A percentile compares a stretch with the other conserved stretches of the same genome.
Conservation (phyloP, 2,888 invertebrate species). For the Pecten maximus region DNA sequence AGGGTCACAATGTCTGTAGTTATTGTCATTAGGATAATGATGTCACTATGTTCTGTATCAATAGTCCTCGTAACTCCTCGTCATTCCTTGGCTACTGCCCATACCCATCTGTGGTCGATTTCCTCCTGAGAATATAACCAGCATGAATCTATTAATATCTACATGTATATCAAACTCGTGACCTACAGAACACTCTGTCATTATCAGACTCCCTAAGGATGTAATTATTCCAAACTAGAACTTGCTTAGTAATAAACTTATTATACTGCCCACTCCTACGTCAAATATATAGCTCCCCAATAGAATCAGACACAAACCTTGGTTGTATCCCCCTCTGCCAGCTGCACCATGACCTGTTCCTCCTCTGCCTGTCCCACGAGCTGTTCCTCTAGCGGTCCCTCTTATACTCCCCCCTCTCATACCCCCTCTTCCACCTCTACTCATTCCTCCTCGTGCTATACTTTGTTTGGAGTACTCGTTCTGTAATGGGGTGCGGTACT, state of each 20-base stretch:
- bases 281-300: no score
- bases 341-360: not conserved
- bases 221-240: no score
- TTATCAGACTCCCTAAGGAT: no score
- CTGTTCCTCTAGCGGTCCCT: not conserved
- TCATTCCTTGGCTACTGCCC: not conserved
- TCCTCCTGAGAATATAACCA: not conserved
- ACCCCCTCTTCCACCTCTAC: not conserved
- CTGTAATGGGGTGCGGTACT: not conserved
- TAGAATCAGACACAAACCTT: no score
- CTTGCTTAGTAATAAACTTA: no score
- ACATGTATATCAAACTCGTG: no score
- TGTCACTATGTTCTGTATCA: not conserved
- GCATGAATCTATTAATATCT: no score
- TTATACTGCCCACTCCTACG: no score
- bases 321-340: not conserved
- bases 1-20: not conserved
- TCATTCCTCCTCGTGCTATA: not conserved
- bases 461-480: not conserved
- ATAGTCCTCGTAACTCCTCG: not conserved
- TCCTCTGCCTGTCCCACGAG: not conserved
- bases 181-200: no score
- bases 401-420: not conserved
- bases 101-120: not conserved
- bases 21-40: no score